These are phyloP conservation scores for Pachyuromys duprasi DNA, from an alignment of 2,797 vertebrate genomes.

Conservation along the genomic window DNA sequence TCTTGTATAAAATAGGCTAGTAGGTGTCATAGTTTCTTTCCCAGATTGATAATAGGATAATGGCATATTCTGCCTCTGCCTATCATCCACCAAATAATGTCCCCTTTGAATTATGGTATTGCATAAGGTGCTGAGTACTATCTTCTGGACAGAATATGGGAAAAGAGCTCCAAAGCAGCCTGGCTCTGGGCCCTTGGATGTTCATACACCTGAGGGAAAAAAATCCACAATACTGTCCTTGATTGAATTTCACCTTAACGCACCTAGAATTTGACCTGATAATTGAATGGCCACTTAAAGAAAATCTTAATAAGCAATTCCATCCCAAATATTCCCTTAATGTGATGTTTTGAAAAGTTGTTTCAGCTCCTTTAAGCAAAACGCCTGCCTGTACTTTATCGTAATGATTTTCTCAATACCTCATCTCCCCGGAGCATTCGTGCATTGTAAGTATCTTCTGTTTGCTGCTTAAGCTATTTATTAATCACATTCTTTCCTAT, in stretches of 20 bases:
- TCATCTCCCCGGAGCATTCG: slow-evolving; percentile 75
- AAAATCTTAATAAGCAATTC: slow-evolving; percentile 64
- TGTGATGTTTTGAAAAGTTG: slow-evolving; percentile 71
- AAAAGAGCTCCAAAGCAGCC: background rate
- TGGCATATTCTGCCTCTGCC: background rate
- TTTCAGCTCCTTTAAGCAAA: slow-evolving; percentile 72
- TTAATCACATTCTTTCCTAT: slow-evolving; percentile 79
- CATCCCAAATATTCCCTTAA: slow-evolving; percentile 57
- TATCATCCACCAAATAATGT: background rate
- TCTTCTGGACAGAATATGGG: background rate
- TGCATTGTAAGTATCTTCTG: slow-evolving; percentile 75
- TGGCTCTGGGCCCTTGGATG: background rate
- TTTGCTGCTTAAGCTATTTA: slow-evolving; percentile 80
- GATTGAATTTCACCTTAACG: slow-evolving; percentile 21
- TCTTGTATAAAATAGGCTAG: background rate
- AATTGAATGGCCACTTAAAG: slow-evolving; percentile 64
- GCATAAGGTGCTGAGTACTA: background rate
- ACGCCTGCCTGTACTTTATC: slow-evolving; percentile 56
- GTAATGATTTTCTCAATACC: slow-evolving; percentile 75
- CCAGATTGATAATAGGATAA: background rate
- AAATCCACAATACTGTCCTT: background rate
- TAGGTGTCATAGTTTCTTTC: background rate
- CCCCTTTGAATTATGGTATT: background rate
- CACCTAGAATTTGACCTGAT: slow-evolving; percentile 64
- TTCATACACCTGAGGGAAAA: background rate